Conservation (phyloP, 2,888 invertebrate species). For the Dusona sp. region DNA sequence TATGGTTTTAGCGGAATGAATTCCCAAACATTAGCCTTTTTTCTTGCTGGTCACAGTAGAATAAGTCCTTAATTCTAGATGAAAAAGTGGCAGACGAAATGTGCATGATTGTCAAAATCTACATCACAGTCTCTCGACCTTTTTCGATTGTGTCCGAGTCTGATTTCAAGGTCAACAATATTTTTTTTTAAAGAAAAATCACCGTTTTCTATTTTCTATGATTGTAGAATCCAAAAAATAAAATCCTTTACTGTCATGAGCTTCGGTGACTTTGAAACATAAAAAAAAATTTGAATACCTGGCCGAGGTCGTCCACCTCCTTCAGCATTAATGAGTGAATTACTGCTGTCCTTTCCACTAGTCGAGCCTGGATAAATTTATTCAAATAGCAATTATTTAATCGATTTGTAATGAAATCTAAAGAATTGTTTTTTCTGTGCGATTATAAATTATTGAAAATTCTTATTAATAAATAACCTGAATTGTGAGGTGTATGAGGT, state of each 20-base stretch:
- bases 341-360: constrained; percentile 60
- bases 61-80: too few species aligned
- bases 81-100: too few species aligned
- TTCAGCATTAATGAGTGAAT: constrained; percentile 68
- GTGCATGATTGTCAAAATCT: too few species aligned
- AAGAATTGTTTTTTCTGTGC: background rate
- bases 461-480: constrained; percentile 18
- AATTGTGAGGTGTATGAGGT: constrained; percentile 50
- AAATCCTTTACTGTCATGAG: background rate
- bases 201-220: background rate
- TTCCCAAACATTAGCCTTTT: too few species aligned
- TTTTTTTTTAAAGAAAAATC: background rate
- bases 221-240: background rate
- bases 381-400: background rate
- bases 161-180: background rate
- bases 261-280: background rate
- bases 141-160: too few species aligned
- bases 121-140: too few species aligned
- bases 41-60: too few species aligned
- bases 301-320: constrained; percentile 71
- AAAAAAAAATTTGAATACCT: constrained; percentile 56
- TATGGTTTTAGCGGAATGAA: too few species aligned
- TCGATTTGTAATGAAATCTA: background rate
- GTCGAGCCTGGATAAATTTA: constrained; percentile 14
- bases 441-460: background rate